These are phyloP conservation scores for Psylliodes chrysocephalus DNA, from an alignment of 2,888 invertebrate species.

Conservation along the genomic window DNA sequence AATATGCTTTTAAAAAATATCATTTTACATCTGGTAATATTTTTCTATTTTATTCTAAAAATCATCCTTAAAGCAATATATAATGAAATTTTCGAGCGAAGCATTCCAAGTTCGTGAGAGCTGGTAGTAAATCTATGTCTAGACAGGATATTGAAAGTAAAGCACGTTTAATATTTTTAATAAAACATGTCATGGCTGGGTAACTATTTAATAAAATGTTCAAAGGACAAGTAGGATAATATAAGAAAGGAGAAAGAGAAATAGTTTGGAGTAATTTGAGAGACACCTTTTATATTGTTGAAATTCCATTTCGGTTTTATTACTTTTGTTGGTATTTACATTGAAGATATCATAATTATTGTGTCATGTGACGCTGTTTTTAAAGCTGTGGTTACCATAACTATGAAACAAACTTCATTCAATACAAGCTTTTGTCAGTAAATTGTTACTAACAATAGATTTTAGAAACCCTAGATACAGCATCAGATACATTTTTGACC, in stretches of 20 bases:
- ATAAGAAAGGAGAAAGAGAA: background rate
- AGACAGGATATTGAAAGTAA: slow-evolving; percentile 4
- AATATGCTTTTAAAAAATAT: no score
- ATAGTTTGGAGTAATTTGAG: background rate
- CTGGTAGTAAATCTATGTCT: slow-evolving; percentile 3
- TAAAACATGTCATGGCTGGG: background rate
- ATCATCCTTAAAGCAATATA: background rate
- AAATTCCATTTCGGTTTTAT: no score
- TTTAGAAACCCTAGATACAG: no score
- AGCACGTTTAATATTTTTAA: slow-evolving; percentile 9
- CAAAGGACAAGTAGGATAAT: background rate
- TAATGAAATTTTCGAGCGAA: background rate
- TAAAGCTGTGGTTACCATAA: no score
- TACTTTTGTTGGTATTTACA: no score
- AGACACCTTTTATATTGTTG: background rate
- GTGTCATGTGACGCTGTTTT: no score
- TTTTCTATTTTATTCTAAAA: background rate
- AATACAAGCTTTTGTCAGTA: no score
- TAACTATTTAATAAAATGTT: slow-evolving; percentile 3
- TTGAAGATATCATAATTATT: no score
- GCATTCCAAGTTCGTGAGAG: slow-evolving; percentile 5
- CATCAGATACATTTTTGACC: no score
- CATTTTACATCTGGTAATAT: no score
- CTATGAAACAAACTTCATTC: no score
- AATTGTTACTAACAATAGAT: no score